Base-by-base conservation (phyloP, 2,113 vertebrate genomes). In the Chlorocebus sabaeus region DNA sequence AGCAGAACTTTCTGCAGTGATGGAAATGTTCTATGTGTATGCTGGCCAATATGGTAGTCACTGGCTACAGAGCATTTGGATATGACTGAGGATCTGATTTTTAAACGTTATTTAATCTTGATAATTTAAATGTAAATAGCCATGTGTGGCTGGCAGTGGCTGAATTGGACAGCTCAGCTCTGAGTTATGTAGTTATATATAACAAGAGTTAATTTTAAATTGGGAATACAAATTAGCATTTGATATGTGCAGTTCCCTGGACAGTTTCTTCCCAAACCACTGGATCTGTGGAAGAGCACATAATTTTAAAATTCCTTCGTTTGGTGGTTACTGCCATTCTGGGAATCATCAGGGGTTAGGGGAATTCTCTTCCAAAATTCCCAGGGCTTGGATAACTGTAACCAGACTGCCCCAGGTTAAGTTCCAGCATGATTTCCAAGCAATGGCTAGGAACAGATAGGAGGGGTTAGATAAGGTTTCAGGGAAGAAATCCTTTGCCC, bases 151-250 rank as follows among this genome's bases (percentile, higher is more conserved):
- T 83, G n/a, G 3, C 38, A 12, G 30, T 75, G 50, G 79, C 88
- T 35, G 22, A 73, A 61, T 7, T 25, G 25, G 67, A 40, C 7
- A 35, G 22, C 45, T 84, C 27, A 59, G 6, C 20, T 17, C 70
- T 86, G 68, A 93, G 59, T 82, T 81, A 16, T 16, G 20, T 35
- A 72, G 23, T 82, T 82, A 85, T 32, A 10, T 38, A 14, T 2
- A n/a, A 6, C n/a, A 70, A 76, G 38, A 90, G 30, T 87, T 78
- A 4, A 86, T 90, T 86, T 96, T 82, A 48, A 95, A 92, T 80
- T 80, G 35, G 18, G 64, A 87, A 83, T 59, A 40, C 4, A 76
- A 64, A 68, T 83, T 95, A 32, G 70, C 61, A 50, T 43, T 64
- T 61, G 16, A 8, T 82, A 93, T 82, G 27, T 27, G 0, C 2